Percentiles rank a stretch among this genome's conserved stretches.
Conservation (phyloP, 2,797 vertebrate genomes). For the Dicrostonyx torquatus region DNA sequence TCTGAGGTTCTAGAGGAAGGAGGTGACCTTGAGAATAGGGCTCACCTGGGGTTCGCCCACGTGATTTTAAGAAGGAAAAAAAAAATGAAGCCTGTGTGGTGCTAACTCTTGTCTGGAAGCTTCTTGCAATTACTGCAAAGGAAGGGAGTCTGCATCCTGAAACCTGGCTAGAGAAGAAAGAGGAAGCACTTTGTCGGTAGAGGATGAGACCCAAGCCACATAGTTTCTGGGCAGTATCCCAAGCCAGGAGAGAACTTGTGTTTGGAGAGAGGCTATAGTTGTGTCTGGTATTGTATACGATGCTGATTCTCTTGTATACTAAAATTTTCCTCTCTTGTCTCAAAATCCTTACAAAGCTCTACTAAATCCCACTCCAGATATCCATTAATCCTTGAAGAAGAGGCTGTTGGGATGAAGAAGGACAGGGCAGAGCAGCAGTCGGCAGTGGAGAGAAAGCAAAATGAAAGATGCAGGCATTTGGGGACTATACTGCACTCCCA, state of each 20-base stretch:
- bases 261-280: not conserved
- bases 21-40: not conserved
- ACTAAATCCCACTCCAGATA: not conserved
- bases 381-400: not conserved
- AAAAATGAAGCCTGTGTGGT: rapidly evolving
- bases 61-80: not conserved
- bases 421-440: not conserved
- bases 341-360: not conserved
- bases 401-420: not conserved
- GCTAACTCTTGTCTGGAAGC: not conserved
- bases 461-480: not conserved
- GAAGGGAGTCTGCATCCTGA: too few species aligned
- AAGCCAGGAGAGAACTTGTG: not conserved
- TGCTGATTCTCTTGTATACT: not conserved
- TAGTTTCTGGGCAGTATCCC: too few species aligned
- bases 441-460: not conserved
- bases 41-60: too few species aligned
- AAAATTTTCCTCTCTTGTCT: not conserved
- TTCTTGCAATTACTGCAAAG: too few species aligned
- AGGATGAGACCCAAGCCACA: not conserved
- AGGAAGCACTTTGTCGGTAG: rapidly evolving
- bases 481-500: not conserved
- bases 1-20: not conserved
- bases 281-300: not conserved
- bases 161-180: not conserved